phyloP scores from a whole-genome alignment of 2,888 invertebrate genomes.

The Adelphocoris suturalis region DNA sequence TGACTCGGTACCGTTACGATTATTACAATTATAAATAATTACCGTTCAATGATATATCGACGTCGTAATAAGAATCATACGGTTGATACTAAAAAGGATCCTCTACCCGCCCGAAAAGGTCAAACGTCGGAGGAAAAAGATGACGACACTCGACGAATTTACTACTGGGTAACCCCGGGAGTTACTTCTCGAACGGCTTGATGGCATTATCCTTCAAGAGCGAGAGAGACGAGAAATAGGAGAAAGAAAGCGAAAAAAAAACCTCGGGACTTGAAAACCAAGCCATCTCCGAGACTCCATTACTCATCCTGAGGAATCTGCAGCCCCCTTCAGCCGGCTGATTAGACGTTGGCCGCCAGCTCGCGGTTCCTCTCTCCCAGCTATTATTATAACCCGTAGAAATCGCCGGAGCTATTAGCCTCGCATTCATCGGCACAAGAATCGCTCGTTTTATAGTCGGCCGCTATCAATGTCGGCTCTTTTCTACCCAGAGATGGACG shows the following conservation, averaged over 20 bases:
- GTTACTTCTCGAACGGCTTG: neutral
- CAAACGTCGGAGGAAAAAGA: slow-evolving; percentile 4
- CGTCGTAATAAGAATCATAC: neutral
- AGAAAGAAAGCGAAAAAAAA: neutral
- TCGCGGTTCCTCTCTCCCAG: slow-evolving; percentile 7
- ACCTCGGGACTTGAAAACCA: slow-evolving; percentile 12
- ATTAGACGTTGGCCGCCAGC: slow-evolving; percentile 39
- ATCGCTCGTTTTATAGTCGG: slow-evolving; percentile 34
- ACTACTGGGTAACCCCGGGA: slow-evolving; percentile 27
- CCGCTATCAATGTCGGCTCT: neutral
- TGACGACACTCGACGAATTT: slow-evolving; percentile 24
- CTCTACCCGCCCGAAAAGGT: neutral
- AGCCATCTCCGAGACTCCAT: slow-evolving; percentile 27
- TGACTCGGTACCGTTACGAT: neutral
- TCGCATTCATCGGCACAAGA: slow-evolving; percentile 29
- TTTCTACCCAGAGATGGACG: slow-evolving; percentile 1
- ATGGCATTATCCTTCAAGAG: slow-evolving; percentile 8
- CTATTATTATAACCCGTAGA: slow-evolving; percentile 42
- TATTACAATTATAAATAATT: neutral
- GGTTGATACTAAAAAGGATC: neutral
- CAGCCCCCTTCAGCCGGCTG: neutral
- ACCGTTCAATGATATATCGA: neutral
- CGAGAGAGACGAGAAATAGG: neutral
- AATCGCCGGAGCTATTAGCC: slow-evolving; percentile 33
- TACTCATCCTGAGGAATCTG: slow-evolving; percentile 23